A percentile compares a stretch with the other conserved stretches of the same genome.
phyloP scores from a whole-genome alignment of 2,888 invertebrate species.

The Himalopsyche tibetana region DNA sequence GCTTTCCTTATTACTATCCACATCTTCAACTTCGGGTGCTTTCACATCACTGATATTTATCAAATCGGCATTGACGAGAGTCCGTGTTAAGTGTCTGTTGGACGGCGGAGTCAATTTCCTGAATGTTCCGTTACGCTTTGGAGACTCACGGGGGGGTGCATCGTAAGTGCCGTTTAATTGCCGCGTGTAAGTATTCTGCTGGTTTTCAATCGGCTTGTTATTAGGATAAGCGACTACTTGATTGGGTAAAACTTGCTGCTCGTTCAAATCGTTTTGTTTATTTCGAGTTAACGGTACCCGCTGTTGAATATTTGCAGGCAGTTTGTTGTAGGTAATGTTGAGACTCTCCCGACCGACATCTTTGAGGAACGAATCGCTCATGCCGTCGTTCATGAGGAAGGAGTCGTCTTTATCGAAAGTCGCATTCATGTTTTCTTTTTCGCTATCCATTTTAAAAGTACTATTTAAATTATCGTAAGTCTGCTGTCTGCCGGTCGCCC shows the following conservation, averaged over 20 bases:
- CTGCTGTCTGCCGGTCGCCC: slow-evolving; percentile 48
- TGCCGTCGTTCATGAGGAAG: slow-evolving; percentile 70
- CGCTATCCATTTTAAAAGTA: slow-evolving; percentile 68
- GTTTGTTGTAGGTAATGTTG: slow-evolving; percentile 74
- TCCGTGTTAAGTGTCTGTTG: slow-evolving; percentile 70
- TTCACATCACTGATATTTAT: slow-evolving; percentile 47
- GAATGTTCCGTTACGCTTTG: slow-evolving; percentile 73
- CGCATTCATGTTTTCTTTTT: slow-evolving; percentile 72
- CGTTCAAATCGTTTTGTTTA: slow-evolving; percentile 68
- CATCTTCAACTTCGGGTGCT: slow-evolving; percentile 20
- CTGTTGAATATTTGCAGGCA: slow-evolving; percentile 45
- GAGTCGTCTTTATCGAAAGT: slow-evolving; percentile 73
- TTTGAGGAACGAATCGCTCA: slow-evolving; percentile 69
- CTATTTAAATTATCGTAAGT: slow-evolving; percentile 54
- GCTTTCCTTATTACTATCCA: slow-evolving; percentile 63
- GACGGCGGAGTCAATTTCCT: slow-evolving; percentile 71
- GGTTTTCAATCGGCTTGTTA: slow-evolving; percentile 46
- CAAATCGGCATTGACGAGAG: slow-evolving; percentile 69
- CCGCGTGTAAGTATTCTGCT: slow-evolving; percentile 47
- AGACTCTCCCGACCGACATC: slow-evolving; percentile 68
- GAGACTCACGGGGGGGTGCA: slow-evolving; percentile 70
- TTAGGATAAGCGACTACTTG: slow-evolving; percentile 68
- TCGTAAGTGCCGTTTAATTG: slow-evolving; percentile 68
- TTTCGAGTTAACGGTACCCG: slow-evolving; percentile 49
- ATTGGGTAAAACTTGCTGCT: slow-evolving; percentile 73